Evolutionary conservation across 2,113 vertebrate genomes (phyloP).

Genomic region (Calonectris borealis): DNA sequence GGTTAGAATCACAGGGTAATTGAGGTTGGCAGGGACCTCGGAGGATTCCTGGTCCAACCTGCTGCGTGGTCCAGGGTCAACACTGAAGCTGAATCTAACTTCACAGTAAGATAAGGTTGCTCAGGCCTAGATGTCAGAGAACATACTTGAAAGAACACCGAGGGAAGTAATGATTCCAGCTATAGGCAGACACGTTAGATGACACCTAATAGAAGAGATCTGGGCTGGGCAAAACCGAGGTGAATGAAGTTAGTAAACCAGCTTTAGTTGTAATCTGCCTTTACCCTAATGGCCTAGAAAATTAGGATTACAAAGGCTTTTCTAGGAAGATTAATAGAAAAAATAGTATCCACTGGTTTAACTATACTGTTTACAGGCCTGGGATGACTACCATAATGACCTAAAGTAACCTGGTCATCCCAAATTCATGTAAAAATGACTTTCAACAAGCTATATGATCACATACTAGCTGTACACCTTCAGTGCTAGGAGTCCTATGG

Average conservation of each 20-base stretch:
- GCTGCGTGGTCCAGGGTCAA: background rate
- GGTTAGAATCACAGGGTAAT: background rate
- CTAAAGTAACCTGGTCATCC: background rate
- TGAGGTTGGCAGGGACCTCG: background rate
- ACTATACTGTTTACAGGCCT: background rate
- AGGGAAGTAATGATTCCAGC: background rate
- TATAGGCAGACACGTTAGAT: background rate
- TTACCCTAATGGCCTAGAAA: constrained; percentile 41
- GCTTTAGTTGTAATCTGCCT: constrained; percentile 49
- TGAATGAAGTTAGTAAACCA: constrained; percentile 15
- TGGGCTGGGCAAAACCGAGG: background rate
- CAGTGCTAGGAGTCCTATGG: background rate
- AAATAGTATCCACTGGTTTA: constrained; percentile 14
- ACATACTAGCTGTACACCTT: background rate
- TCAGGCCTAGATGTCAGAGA: background rate
- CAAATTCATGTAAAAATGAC: background rate
- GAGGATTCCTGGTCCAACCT: background rate
- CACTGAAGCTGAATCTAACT: background rate
- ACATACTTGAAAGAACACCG: background rate
- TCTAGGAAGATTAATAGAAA: constrained; percentile 49
- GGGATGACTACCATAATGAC: background rate
- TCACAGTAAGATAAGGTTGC: background rate
- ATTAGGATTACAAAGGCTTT: constrained; percentile 51
- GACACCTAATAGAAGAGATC: background rate
- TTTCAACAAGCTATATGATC: background rate